Conservation (phyloP, 2,113 vertebrate genomes). For the Echinops telfairi region DNA sequence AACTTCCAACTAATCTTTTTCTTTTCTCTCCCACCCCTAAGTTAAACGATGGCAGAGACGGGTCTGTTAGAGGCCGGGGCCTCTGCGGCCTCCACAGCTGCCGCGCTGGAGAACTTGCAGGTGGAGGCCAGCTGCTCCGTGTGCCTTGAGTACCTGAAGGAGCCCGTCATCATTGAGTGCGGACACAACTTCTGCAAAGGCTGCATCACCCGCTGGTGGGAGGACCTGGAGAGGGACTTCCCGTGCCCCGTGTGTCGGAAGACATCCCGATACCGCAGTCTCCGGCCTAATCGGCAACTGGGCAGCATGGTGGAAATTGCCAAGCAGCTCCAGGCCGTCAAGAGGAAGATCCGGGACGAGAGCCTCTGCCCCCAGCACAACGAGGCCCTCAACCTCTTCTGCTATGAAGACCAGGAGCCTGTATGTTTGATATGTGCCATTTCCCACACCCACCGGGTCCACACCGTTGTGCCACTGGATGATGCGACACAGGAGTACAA, state of each 20-base stretch:
- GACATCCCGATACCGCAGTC: constrained; percentile 90
- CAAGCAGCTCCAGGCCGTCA: constrained; percentile 91
- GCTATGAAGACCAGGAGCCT: constrained; percentile 94
- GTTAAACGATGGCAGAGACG: constrained; percentile 82
- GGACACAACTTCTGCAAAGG: constrained; percentile 94
- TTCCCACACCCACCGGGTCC: constrained; percentile 92
- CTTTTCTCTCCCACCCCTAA: constrained; percentile 32
- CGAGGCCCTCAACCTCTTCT: constrained; percentile 94
- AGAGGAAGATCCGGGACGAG: constrained; percentile 82
- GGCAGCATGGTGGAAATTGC: constrained; percentile 96
- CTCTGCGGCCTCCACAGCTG: constrained; percentile 80
- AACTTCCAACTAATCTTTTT: constrained; percentile 52
- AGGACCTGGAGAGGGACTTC: constrained; percentile 87
- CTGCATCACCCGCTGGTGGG: constrained; percentile 94
- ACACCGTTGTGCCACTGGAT: constrained; percentile 91
- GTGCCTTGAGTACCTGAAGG: constrained; percentile 94
- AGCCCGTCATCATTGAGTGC: constrained; percentile 93
- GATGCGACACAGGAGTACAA: constrained; percentile 92
- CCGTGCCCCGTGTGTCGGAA: constrained; percentile 94
- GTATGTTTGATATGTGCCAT: constrained; percentile 94
- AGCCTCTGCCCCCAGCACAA: constrained; percentile 90
- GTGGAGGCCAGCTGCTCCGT: constrained; percentile 94
- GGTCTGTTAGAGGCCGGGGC: constrained; percentile 79
- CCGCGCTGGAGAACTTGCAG: constrained; percentile 84
- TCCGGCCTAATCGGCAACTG: constrained; percentile 93